phyloP scores from a whole-genome alignment of 2,888 invertebrate species.

The Malthinus seriepunctatus region DNA sequence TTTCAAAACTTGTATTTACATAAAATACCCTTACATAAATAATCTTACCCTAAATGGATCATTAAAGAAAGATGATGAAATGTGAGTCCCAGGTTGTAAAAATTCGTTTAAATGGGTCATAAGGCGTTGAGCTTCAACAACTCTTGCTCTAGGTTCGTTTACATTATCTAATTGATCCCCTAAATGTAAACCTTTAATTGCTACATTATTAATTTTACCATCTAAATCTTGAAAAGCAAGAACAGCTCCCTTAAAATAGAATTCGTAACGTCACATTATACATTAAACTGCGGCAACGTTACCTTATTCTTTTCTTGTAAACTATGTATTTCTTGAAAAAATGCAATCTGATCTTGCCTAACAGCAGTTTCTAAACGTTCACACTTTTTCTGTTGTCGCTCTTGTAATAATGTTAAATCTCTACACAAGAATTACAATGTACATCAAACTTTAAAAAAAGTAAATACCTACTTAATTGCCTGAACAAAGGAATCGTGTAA shows the following conservation, averaged over 20 bases:
- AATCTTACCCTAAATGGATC: conserved; percentile 73
- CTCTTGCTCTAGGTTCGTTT: conserved; percentile 90
- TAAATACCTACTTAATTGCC: conserved; percentile 73
- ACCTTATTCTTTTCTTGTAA: conserved; percentile 87
- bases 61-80: conserved; percentile 83
- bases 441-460: not conserved
- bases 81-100: conserved; percentile 75
- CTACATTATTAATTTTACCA: conserved; percentile 94
- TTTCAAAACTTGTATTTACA: conserved; percentile 3
- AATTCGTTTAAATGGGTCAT: conserved; percentile 93
- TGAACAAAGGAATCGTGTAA: conserved; percentile 92
- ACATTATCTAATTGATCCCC: conserved; percentile 98
- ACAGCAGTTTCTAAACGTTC: conserved; percentile 78
- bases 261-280: not conserved
- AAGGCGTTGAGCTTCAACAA: conserved; percentile 92
- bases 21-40: not conserved
- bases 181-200: conserved; percentile 96
- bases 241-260: conserved; percentile 69
- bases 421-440: conserved; percentile 41
- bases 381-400: conserved; percentile 85
- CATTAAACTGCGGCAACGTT: conserved; percentile 28
- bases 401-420: conserved; percentile 72
- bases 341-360: conserved; percentile 83
- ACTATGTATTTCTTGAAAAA: conserved; percentile 78
- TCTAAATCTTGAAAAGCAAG: conserved; percentile 90